Percentiles rank a stretch among this genome's conserved stretches.
Conservation (phyloP, 2,888 invertebrate species). For the Andrena bucephala region DNA sequence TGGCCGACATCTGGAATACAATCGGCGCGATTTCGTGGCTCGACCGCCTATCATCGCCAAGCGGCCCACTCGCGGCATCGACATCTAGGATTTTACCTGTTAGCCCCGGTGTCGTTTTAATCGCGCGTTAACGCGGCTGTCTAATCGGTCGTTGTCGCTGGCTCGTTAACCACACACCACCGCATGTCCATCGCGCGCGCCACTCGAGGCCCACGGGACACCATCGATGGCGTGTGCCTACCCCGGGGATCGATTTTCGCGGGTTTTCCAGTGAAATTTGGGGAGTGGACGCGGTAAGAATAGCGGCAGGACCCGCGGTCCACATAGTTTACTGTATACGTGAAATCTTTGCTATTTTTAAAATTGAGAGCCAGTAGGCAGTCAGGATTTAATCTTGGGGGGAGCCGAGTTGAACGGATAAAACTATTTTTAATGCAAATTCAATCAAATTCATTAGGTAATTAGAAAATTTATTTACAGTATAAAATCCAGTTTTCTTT, state of each 20-base stretch:
- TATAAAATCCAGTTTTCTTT: no score
- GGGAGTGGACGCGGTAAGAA: conserved; percentile 21
- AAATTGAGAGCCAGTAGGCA: no score
- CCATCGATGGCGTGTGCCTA: conserved; percentile 49
- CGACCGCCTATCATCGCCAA: background rate
- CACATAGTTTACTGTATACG: no score
- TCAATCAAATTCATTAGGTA: no score
- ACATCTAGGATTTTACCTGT: conserved; percentile 42
- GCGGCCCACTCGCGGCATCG: background rate
- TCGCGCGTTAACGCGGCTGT: conserved; percentile 70
- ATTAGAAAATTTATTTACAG: no score
- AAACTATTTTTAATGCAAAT: no score
- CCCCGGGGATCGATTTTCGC: conserved; percentile 61
- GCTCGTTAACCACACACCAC: conserved; percentile 68
- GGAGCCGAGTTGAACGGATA: no score
- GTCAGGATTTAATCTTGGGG: no score
- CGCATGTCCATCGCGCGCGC: conserved; percentile 36
- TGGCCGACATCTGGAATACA: conserved; percentile 44
- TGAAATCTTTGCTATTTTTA: no score
- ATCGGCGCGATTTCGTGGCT: background rate
- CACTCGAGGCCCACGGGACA: conserved; percentile 53
- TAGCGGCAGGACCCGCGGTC: no score
- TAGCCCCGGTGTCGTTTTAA: conserved; percentile 62
- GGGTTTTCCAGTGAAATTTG: conserved; percentile 60
- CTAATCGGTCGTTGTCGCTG: conserved; percentile 59